Percentiles rank a stretch among this genome's conserved stretches.
Evolutionary conservation across 1,140 invertebrate species (phyloP).

Genomic region (Andrena cerasifolii): DNA sequence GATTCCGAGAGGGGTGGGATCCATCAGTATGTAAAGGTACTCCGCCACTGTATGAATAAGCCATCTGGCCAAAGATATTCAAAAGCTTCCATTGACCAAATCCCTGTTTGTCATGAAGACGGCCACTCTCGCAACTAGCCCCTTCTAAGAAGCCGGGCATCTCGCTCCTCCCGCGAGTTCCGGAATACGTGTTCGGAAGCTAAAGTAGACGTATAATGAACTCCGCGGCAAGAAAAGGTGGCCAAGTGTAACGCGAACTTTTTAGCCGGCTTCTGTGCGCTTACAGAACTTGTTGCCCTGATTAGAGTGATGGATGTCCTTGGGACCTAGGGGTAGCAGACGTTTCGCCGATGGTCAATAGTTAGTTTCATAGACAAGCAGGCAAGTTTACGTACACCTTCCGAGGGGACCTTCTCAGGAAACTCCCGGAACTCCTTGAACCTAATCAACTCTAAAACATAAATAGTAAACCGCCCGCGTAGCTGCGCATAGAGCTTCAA

Average conservation of each 20-base stretch:
- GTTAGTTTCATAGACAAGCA: too few relatives aligned
- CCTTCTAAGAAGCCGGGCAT: conserved; percentile 27
- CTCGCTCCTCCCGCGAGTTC: conserved; percentile 49
- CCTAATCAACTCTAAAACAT: too few relatives aligned
- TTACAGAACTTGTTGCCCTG: conserved; percentile 23
- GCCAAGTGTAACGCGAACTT: conserved; percentile 25
- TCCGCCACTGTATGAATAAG: not conserved
- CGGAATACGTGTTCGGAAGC: conserved; percentile 61
- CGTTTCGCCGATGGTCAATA: too few relatives aligned
- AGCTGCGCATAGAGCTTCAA: too few relatives aligned
- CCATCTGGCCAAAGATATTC: conserved; percentile 31
- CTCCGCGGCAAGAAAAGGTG: conserved; percentile 45
- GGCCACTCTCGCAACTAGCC: conserved; percentile 27
- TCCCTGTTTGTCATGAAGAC: conserved; percentile 40
- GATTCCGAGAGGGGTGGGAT: not conserved
- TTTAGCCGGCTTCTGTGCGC: conserved; percentile 5
- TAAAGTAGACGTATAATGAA: conserved; percentile 53
- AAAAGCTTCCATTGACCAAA: conserved; percentile 31
- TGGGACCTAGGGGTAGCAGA: not conserved
- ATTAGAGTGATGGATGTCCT: conserved; percentile 19
- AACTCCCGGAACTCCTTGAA: too few relatives aligned
- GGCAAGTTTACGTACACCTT: too few relatives aligned
- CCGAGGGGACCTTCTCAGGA: too few relatives aligned
- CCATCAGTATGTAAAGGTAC: not conserved
- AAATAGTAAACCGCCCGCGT: too few relatives aligned